phyloP scores from a whole-genome alignment of 2,888 invertebrate species.

The Conus canariensis region DNA sequence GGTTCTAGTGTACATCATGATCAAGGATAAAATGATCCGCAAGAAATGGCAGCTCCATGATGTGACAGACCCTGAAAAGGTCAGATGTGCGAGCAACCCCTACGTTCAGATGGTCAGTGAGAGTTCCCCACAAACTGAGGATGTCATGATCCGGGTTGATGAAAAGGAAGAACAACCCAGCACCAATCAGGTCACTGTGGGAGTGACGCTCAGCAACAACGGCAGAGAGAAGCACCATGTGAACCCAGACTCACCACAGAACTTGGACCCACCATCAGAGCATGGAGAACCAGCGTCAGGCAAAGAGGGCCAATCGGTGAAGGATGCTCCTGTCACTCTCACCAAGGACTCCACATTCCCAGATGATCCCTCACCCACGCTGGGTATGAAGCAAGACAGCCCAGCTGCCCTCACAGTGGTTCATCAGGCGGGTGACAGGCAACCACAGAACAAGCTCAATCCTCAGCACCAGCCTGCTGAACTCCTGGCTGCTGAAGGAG shows the following conservation, averaged over 20 bases:
- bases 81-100: too few relatives aligned
- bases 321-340: too few relatives aligned
- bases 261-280: background rate
- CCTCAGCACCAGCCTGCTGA: background rate
- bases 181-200: too few relatives aligned
- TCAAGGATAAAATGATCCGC: constrained; percentile 38
- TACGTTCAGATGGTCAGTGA: too few relatives aligned
- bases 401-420: background rate
- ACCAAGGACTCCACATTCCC: too few relatives aligned
- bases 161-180: too few relatives aligned
- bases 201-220: background rate
- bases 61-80: background rate
- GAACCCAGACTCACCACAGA: background rate
- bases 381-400: too few relatives aligned
- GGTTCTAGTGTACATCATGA: constrained; percentile 52
- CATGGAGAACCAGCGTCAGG: background rate
- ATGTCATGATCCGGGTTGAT: too few relatives aligned
- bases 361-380: too few relatives aligned
- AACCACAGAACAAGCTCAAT: background rate
- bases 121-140: too few relatives aligned
- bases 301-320: too few relatives aligned
- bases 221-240: background rate
- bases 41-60: background rate
- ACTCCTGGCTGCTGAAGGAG: background rate
- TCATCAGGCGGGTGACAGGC: background rate